These are phyloP conservation scores for Cyanoliseus patagonus DNA, from an alignment of 2,113 vertebrate genomes.

Conservation along the genomic window DNA sequence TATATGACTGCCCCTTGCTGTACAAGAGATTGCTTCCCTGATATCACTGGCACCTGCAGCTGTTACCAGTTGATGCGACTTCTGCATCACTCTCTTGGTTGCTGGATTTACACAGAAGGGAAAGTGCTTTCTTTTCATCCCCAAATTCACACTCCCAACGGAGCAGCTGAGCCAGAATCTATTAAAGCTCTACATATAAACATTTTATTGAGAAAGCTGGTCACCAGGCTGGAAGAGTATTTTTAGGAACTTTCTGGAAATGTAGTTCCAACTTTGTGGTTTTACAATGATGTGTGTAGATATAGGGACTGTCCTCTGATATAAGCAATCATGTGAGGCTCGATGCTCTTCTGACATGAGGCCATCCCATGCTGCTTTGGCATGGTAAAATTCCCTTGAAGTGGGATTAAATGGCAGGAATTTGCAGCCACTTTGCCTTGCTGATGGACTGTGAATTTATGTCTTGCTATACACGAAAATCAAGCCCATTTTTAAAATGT, in stretches of 20 bases:
- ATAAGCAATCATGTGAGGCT: neutral
- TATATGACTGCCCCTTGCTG: neutral
- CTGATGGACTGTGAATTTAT: neutral
- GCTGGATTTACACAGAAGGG: neutral
- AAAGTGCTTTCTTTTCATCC: neutral
- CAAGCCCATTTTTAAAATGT: neutral
- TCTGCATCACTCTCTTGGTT: neutral
- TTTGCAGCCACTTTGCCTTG: neutral
- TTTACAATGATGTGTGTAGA: neutral
- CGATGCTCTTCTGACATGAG: neutral
- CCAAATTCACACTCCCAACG: neutral
- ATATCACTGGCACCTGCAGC: neutral
- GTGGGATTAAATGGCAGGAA: neutral
- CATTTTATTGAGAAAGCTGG: neutral
- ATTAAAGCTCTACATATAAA: neutral
- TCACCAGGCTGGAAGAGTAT: neutral
- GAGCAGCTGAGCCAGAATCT: neutral
- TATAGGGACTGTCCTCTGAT: neutral
- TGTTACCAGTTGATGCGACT: neutral
- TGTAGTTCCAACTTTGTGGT: neutral
- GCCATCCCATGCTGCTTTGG: neutral
- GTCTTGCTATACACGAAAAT: neutral
- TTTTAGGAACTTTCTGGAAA: neutral
- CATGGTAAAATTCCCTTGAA: neutral
- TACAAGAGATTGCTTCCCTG: neutral